Evolutionary conservation across 30 jellyfish, hydroid and myxozoan genomes (phyloP), one percentile per base, ranked within the genome.

Genomic region (Turritopsis rubra): DNA sequence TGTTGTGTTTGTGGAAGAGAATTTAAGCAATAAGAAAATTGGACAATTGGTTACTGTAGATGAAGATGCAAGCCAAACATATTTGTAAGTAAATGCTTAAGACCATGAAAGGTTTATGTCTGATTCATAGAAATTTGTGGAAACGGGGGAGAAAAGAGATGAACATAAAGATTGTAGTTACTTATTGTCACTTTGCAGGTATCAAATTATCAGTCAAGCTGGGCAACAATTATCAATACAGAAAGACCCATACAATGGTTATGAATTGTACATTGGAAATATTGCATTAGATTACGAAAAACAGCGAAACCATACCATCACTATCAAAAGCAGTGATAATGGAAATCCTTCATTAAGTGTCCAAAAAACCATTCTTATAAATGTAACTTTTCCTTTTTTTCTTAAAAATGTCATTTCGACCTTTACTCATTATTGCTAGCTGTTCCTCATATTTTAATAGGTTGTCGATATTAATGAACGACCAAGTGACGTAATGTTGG

Each of bases 381-480:
- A 80, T 53, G 75, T 92, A 16, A 41, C 13, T 41, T 41, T 41
- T 3, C 60, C 13, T 41, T 41, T 41, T 41, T 41, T 13, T 13
- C 13, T 41, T 41, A 3, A 3, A 3, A 41, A 13, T 41, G 5
- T 13, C 5, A 13, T 41, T 41, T 41, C 60, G 5, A 41, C 60
- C 13, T 41, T 13, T 41, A 3, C 60, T 41, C 13, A 41, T 3
- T 41, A 3, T 13, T 13, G 60, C 60, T 41, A 41, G 5, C 60
- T 13, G 5, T 5, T 41, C 13, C 13, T 41, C 13, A 41, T 68
- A 5, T 3, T 28, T 82, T 27, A 28, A 20, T 20, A 86, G 89
- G 95, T 91, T 23, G 71, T 75, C 27, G 97, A 91, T 65, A 82
- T 91, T 13, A 91, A 91, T 66, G 97, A 91, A 71, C 89, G 96